phyloP scores from a whole-genome alignment of 2,888 invertebrate genomes.

The Drosophila birchii region DNA sequence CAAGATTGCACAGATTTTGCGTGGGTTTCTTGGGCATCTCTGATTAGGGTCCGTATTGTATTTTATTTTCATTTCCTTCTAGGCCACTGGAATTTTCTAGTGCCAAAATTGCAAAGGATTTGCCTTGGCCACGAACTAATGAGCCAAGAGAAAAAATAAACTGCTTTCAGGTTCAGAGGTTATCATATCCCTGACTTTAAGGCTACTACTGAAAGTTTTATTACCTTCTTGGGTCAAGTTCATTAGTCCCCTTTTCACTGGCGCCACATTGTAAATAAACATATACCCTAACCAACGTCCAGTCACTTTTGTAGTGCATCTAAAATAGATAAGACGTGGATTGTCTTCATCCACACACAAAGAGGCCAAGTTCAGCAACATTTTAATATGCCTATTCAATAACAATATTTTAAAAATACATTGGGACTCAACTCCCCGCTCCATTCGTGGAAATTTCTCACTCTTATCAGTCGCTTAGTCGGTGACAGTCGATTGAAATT shows the following conservation, averaged over 20 bases:
- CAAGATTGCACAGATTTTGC: constrained; percentile 77
- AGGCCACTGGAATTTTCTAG: constrained; percentile 1
- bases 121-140: constrained; percentile 18
- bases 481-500: constrained; percentile 47
- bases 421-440: constrained; percentile 19
- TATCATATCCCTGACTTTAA: background rate
- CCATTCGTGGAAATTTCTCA: constrained; percentile 36
- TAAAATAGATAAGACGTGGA: constrained; percentile 36
- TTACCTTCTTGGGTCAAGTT: constrained; percentile 36
- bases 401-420: constrained; percentile 57
- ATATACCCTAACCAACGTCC: constrained; percentile 60
- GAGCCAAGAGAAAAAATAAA: constrained; percentile 9
- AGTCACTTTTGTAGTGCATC: constrained; percentile 51
- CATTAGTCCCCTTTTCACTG: constrained; percentile 53
- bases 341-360: constrained; percentile 37
- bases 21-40: constrained; percentile 47
- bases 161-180: background rate
- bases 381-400: constrained; percentile 60
- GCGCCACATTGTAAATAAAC: constrained; percentile 67
- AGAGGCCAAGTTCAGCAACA: constrained; percentile 77
- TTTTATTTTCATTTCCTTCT: constrained; percentile 25
- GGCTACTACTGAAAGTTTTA: background rate
- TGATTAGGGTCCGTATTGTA: constrained; percentile 59
- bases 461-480: constrained; percentile 59
- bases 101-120: constrained; percentile 19